phyloP scores from a whole-genome alignment of 1,140 invertebrate species.

The Drosophila bipectinata region DNA sequence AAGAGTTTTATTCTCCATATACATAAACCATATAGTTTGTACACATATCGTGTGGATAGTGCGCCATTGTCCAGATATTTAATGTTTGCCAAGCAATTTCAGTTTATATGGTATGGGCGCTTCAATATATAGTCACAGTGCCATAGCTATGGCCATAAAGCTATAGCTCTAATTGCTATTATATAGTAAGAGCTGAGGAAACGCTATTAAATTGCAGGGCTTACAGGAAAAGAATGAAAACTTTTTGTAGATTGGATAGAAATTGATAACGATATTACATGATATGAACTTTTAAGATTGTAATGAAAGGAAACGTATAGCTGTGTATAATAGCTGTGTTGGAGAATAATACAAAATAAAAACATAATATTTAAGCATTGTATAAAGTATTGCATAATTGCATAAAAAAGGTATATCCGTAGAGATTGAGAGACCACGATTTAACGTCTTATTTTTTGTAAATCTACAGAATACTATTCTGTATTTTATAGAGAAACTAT shows the following conservation, averaged over 20 bases:
- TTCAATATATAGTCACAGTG: constrained; percentile 28
- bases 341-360: no score
- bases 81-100: constrained; percentile 46
- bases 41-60: constrained; percentile 13
- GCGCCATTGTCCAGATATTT: constrained; percentile 41
- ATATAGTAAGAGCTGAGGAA: neutral
- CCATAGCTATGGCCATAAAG: constrained; percentile 28
- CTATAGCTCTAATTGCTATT: constrained; percentile 37
- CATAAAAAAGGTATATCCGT: no score
- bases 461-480: no score
- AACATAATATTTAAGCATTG: no score
- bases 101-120: constrained; percentile 42
- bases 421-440: no score
- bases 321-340: no score
- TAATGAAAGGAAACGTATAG: no score
- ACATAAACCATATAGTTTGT: constrained; percentile 19
- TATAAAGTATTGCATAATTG: no score
- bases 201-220: constrained; percentile 1
- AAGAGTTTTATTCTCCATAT: constrained; percentile 48
- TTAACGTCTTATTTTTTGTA: no score
- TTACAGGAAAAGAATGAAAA: constrained; percentile 4
- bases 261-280: neutral
- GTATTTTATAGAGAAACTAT: no score
- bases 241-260: neutral
- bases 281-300: neutral